Conservation (phyloP, 2,888 invertebrate species). For the Torymus tubicola region DNA sequence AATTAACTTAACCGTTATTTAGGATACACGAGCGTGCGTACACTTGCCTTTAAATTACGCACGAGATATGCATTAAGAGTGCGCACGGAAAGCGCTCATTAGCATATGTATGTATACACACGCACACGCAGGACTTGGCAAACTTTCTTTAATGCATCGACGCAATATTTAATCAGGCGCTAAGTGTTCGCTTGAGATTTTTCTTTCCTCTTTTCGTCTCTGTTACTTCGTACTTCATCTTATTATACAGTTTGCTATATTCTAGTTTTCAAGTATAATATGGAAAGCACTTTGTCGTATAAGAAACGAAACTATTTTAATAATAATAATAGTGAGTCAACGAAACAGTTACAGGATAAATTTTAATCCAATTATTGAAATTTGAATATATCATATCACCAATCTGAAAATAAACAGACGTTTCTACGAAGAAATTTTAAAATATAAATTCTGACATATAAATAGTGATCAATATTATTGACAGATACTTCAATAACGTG, state of each 20-base stretch:
- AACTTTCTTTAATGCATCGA: slow-evolving; percentile 46
- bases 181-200: slow-evolving; percentile 20
- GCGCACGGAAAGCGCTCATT: slow-evolving; percentile 40
- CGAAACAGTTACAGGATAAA: too few species aligned
- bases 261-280: too few species aligned
- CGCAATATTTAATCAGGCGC: slow-evolving; percentile 43
- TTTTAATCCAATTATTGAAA: too few species aligned
- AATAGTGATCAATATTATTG: background rate
- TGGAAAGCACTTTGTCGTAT: too few species aligned
- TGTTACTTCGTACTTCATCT: too few species aligned
- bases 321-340: too few species aligned
- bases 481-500: background rate
- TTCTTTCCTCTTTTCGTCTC: background rate
- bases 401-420: too few species aligned
- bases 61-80: slow-evolving; percentile 43
- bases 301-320: too few species aligned
- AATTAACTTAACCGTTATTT: slow-evolving; percentile 64
- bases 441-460: too few species aligned
- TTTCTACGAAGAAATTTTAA: too few species aligned
- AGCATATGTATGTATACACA: slow-evolving; percentile 28
- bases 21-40: slow-evolving; percentile 54
- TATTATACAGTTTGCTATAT: too few species aligned
- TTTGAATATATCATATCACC: slow-evolving; percentile 13
- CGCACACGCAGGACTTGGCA: slow-evolving; percentile 8
- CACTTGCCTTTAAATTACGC: slow-evolving; percentile 39